Evolutionary conservation across 1,140 invertebrate species (phyloP), one percentile per base, ranked within the genome.

Genomic region (Sipha flava): DNA sequence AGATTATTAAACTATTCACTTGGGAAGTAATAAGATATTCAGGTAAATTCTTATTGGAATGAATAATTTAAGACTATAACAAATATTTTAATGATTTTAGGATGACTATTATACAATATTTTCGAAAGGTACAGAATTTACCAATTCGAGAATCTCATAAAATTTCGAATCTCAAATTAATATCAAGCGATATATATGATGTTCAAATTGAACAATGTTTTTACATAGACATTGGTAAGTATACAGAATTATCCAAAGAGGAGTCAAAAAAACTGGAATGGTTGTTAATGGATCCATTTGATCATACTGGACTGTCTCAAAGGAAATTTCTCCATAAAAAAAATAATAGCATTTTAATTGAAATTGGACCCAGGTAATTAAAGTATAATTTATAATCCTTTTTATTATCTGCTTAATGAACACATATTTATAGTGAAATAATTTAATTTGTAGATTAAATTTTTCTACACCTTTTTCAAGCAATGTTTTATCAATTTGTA

Each of bases 391-490:
- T 45, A 31, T n/a, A 52, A 14, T 14, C 9, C 9, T 34, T n/a
- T 62, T 29, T 1, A 59, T 6, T 59, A 59, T 59, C 26, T 34
- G 64, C n/a, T n/a, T 37, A 59, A 16, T 29, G 31, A 31, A 59
- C 37, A 52, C 2, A 45, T 75, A 14, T 40, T 29, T 9, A 14
- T 80, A 29, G 10, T 14, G 4, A 12, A 14, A 40, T 80, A 1
- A 59, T 82, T 83, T 80, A 82, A n/a, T 81, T 79, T 80, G 85
- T 87, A 94, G 94, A 84, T 90, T 96, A 80, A 97, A 96, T 86
- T 97, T 97, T 85, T 96, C 94, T 12, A 97, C 96, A 49, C 91
- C 96, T 0, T 95, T 95, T 84, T 98, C 95, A 1, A 97, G 94
- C 81, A 98, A 98, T 87, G 94, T 95, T 68, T 93, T 98, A 4